Conservation (phyloP, 2,888 invertebrate genomes). For the Sarcophaga rosellei region DNA sequence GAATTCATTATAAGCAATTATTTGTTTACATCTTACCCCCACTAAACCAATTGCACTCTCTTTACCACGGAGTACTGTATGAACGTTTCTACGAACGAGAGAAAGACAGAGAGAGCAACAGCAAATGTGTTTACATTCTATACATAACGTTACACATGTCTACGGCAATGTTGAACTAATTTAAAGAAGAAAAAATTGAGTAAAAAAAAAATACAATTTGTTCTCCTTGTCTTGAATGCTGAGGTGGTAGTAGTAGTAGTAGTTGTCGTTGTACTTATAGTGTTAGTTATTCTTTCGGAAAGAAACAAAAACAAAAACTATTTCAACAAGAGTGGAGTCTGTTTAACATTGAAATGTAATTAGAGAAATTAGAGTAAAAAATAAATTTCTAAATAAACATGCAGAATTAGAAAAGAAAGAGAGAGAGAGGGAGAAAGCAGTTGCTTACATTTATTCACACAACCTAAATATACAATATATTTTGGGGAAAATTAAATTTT, state of each 20-base stretch:
- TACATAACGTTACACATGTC: too few relatives aligned
- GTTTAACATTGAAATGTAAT: constrained; percentile 62
- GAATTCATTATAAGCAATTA: too few relatives aligned
- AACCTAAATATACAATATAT: constrained; percentile 27
- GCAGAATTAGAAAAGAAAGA: background rate
- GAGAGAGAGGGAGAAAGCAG: background rate
- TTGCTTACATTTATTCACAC: background rate
- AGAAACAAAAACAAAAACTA: background rate
- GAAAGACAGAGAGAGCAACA: too few relatives aligned
- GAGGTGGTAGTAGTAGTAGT: too few relatives aligned
- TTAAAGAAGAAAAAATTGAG: background rate
- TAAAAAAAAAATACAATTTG: background rate
- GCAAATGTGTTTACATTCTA: too few relatives aligned
- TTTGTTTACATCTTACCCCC: too few relatives aligned
- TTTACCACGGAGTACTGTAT: too few relatives aligned
- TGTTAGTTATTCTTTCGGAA: background rate
- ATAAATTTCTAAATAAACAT: constrained; percentile 33
- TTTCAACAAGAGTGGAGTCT: constrained; percentile 26
- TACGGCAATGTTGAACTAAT: constrained; percentile 11
- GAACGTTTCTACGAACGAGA: too few relatives aligned
- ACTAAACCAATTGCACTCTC: too few relatives aligned
- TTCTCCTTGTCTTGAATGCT: background rate
- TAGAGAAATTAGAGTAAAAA: constrained; percentile 59
- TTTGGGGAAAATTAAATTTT: constrained; percentile 22
- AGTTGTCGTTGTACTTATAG: background rate